A percentile compares a stretch with the other conserved stretches of the same genome.
Evolutionary conservation across 2,113 vertebrate species (phyloP).

Genomic region (Neopipo cinnamomea): DNA sequence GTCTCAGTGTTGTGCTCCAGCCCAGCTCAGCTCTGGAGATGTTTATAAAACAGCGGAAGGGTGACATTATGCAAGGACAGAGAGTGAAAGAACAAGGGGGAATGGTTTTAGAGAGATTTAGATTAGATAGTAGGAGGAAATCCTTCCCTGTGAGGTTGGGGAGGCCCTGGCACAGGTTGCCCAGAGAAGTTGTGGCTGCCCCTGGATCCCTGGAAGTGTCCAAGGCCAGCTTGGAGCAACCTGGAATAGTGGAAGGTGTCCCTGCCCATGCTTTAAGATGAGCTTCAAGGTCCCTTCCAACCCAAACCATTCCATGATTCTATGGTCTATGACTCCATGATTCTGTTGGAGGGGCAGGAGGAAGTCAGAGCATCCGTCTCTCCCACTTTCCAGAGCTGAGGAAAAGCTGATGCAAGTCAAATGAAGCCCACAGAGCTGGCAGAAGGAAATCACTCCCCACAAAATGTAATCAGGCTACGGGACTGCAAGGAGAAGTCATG

Average conservation of each 20-base stretch:
- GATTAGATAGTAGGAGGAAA: not conserved
- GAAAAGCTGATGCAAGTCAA: not conserved
- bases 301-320: not conserved
- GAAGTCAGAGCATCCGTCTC: not conserved
- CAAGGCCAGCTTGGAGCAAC: not conserved
- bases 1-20: fast-evolving
- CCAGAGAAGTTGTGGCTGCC: not conserved
- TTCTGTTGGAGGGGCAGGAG: not conserved
- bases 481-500: not conserved
- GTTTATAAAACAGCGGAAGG: not conserved
- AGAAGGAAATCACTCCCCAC: not conserved
- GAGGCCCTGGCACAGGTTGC: not conserved
- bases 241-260: not conserved
- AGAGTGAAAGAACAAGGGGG: not conserved
- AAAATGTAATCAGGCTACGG: not conserved
- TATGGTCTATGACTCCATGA: not conserved
- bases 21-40: not conserved
- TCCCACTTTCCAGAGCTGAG: fast-evolving
- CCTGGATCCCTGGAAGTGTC: not conserved
- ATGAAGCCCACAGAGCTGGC: not conserved
- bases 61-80: not conserved
- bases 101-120: not conserved
- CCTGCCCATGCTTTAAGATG: not conserved
- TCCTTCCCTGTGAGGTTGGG: not conserved
- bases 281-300: not conserved